Base-by-base conservation (phyloP, 2,797 vertebrate genomes). In the Diglossa cyanea region DNA sequence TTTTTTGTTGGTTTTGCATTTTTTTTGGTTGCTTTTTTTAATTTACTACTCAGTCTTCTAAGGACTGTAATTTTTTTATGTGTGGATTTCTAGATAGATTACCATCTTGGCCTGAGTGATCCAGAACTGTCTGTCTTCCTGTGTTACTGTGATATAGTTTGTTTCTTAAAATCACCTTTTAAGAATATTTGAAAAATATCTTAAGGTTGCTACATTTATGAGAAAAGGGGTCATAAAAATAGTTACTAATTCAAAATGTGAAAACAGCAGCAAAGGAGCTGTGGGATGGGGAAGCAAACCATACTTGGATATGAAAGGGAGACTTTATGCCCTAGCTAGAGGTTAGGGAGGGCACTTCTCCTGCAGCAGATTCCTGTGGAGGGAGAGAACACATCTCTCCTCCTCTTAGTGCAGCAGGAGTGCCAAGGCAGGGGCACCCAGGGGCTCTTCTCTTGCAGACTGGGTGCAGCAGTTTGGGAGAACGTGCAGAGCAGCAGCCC, bases 391-490 rank as follows among this genome's bases (percentile, higher is more conserved):
- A 33, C 39, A 6, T n/a, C 25, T 33, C 24, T 60, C 9, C 48
- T 70, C 16, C 48, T 70, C 19, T 72, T 37, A 3, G 40, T 7
- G 42, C 44, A 40, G 26, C 16, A 45, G 44, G 44, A 42, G 9
- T 8, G 17, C 61, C 65, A 35, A 57, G 55, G 54, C 44, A 40
- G 35, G 30, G 45, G 5, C 33, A 79, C 23, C 17, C 61, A 28
- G 28, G 63, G 42, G 53, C 7, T 50, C 50, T 68, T 54, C 40
- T 54, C 67, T 16, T 28, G 30, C 20, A 54, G 76, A 4, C 6
- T 18, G 21, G 12, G 23, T 4, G 10, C 48, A 9, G 1, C 10
- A 37, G 33, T 9, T 2, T 2, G 11, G 16, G 39, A 44, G 33
- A 60, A 13, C 2, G 5, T 1, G 15, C 88, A 86, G 25, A 70